phyloP scores from a whole-genome alignment of 2,888 invertebrate species.

The Selenia dentaria region DNA sequence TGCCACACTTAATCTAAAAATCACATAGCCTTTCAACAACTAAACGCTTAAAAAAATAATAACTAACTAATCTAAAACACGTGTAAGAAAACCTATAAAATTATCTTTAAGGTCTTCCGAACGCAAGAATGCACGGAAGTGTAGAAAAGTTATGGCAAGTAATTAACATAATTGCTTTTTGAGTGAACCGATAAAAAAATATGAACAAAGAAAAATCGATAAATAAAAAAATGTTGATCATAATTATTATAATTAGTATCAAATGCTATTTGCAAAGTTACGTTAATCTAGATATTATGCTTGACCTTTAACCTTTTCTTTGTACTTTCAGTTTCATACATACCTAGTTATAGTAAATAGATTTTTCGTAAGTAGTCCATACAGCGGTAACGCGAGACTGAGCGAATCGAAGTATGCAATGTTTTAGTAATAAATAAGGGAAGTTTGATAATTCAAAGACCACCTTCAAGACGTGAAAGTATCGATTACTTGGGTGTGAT shows the following conservation, averaged over 20 bases:
- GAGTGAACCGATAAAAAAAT: too few species aligned
- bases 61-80: conserved; percentile 44
- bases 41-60: conserved; percentile 46
- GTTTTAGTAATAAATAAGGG: too few species aligned
- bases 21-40: conserved; percentile 71
- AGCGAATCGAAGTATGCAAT: too few species aligned
- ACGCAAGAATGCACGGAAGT: conserved; percentile 41
- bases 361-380: neutral
- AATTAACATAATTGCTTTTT: conserved; percentile 15
- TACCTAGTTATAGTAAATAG: neutral
- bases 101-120: conserved; percentile 69
- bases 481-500: too few species aligned
- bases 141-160: conserved; percentile 14
- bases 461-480: too few species aligned
- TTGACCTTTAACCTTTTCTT: neutral
- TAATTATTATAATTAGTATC: neutral
- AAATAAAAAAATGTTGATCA: neutral
- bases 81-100: conserved; percentile 49
- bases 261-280: neutral
- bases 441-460: too few species aligned
- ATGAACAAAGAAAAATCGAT: too few species aligned
- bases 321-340: neutral
- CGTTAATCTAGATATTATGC: neutral
- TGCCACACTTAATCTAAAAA: conserved; percentile 73
- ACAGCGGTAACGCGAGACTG: too few species aligned